Evolutionary conservation across 2,113 vertebrate species (phyloP).

Genomic region (Centropristis striata): DNA sequence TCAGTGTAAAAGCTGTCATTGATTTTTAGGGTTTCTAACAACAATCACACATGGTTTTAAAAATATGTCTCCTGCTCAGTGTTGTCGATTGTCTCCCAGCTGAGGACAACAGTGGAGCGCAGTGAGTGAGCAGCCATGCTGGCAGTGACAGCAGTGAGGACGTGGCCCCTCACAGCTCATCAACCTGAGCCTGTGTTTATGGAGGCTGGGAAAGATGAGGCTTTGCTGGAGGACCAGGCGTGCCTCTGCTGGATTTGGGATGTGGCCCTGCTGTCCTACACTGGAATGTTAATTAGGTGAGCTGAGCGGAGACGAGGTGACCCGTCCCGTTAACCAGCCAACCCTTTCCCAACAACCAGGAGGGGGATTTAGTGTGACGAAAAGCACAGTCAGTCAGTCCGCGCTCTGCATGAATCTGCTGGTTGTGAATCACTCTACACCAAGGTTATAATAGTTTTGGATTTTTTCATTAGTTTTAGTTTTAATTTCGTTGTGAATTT

Average conservation of each 20-base stretch:
- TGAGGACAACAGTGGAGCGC: background rate
- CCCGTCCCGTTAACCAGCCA: constrained; percentile 59
- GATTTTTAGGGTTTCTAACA: background rate
- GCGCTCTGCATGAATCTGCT: constrained; percentile 3
- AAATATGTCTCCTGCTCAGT: background rate
- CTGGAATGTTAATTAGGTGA: constrained; percentile 84
- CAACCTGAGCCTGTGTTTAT: constrained; percentile 72
- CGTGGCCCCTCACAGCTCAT: constrained; percentile 71
- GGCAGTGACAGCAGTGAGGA: constrained; percentile 42
- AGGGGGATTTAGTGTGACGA: constrained; percentile 50
- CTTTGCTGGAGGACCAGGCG: constrained; percentile 65
- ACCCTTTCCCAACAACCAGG: constrained; percentile 51
- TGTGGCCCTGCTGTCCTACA: constrained; percentile 67
- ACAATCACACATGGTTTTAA: background rate
- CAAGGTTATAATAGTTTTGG: too few relatives aligned
- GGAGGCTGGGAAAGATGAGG: constrained; percentile 60
- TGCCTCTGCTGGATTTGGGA: constrained; percentile 68
- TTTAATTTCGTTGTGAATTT: too few relatives aligned
- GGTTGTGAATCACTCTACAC: too few relatives aligned
- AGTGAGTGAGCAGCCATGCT: constrained; percentile 4
- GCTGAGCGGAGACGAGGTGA: constrained; percentile 72
- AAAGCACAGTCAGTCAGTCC: constrained; percentile 27
- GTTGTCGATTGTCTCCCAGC: background rate
- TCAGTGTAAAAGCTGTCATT: background rate
- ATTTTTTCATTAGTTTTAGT: too few relatives aligned